A percentile compares a stretch with the other conserved stretches of the same genome.
These are phyloP conservation scores for Stomatorhinus ivindoensis DNA, from an alignment of 2,113 vertebrate species.

Conservation along the genomic window DNA sequence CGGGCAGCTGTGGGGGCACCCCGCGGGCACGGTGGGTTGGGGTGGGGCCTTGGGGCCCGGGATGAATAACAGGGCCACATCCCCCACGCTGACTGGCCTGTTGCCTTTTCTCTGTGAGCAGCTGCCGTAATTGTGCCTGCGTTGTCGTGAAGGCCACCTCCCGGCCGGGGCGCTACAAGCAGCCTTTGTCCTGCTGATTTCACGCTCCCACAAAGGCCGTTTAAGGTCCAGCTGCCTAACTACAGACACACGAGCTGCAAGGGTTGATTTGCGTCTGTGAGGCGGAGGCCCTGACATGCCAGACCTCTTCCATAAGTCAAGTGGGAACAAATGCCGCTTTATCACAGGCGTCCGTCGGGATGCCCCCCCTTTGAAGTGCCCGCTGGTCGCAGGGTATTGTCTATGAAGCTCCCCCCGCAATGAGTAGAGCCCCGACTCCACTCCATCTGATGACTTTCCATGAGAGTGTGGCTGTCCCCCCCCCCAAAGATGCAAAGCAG, in stretches of 20 bases:
- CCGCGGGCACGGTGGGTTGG: slow-evolving; percentile 47
- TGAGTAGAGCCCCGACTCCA: slow-evolving; percentile 61
- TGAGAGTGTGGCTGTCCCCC: slow-evolving; percentile 59
- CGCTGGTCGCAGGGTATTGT: slow-evolving; percentile 59
- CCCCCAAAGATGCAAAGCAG: slow-evolving; percentile 42
- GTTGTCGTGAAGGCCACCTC: slow-evolving; percentile 65
- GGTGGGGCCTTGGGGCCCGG: slow-evolving; percentile 48
- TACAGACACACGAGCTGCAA: slow-evolving; percentile 61
- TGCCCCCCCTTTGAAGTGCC: slow-evolving; percentile 67
- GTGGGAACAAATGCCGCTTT: slow-evolving; percentile 77
- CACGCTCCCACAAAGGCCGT: slow-evolving; percentile 62
- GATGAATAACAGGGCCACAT: slow-evolving; percentile 62
- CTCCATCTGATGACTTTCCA: slow-evolving; percentile 76
- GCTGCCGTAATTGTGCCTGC: slow-evolving; percentile 72
- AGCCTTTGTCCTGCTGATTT: slow-evolving; percentile 67
- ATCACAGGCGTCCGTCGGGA: slow-evolving; percentile 50
- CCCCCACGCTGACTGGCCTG: slow-evolving; percentile 36
- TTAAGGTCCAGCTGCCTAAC: slow-evolving; percentile 70
- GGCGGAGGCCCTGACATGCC: slow-evolving; percentile 62
- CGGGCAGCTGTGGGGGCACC: slow-evolving; percentile 70
- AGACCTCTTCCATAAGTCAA: slow-evolving; percentile 78
- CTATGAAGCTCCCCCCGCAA: slow-evolving; percentile 68
- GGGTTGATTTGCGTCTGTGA: slow-evolving; percentile 54
- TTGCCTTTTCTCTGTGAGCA: slow-evolving; percentile 59
- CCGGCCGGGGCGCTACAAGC: slow-evolving; percentile 67